These are phyloP conservation scores for Otocyon megalotis DNA, from an alignment of 2,113 vertebrate species.

Conservation along the genomic window DNA sequence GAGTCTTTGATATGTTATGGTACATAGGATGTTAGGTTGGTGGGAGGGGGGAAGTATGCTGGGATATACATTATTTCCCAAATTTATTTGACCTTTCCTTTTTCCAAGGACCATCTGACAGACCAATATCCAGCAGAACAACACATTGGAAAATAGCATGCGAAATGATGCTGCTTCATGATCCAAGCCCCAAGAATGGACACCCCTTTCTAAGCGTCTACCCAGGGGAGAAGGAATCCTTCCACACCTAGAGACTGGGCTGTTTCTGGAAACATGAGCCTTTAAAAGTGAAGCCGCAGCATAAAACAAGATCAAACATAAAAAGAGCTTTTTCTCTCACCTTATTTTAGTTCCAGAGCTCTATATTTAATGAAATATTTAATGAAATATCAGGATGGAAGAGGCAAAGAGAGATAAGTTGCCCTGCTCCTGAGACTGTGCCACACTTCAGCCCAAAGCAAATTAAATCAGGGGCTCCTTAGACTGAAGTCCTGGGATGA, in stretches of 20 bases:
- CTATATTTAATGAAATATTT: conserved; percentile 41
- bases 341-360: background rate
- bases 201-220: background rate
- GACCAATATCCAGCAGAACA: accelerated
- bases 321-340: background rate
- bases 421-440: background rate
- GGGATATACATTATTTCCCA: background rate
- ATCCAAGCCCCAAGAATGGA: background rate
- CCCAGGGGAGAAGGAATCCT: background rate
- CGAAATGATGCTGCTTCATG: accelerated
- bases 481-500: background rate
- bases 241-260: background rate
- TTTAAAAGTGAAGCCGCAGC: background rate
- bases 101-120: background rate
- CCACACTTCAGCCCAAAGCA: conserved; percentile 8
- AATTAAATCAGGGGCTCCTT: conserved; percentile 38
- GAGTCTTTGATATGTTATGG: background rate
- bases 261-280: background rate
- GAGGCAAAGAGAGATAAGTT: background rate
- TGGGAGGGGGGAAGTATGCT: accelerated
- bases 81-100: background rate
- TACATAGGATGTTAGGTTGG: background rate
- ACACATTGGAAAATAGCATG: accelerated
- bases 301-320: background rate
- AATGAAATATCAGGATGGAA: background rate